These are phyloP conservation scores for Sceloporus tristichus DNA, from an alignment of 2,113 vertebrate species.

Conservation along the genomic window DNA sequence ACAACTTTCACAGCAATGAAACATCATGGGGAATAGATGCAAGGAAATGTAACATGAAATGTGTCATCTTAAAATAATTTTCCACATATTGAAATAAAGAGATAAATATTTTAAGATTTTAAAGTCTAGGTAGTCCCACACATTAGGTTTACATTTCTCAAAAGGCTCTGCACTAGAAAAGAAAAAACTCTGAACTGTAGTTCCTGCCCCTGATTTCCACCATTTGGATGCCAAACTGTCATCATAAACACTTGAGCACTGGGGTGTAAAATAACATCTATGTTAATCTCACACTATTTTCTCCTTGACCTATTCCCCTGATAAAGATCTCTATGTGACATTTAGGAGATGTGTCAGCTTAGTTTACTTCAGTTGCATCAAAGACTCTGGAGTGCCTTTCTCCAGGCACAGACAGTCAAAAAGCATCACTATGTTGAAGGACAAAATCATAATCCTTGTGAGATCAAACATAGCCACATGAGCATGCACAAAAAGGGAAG, in stretches of 20 bases:
- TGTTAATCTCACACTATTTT: conserved; percentile 49
- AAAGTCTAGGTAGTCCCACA: neutral
- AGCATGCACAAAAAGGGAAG: neutral
- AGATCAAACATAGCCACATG: conserved; percentile 20
- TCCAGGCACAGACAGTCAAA: conserved; percentile 40
- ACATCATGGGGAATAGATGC: neutral
- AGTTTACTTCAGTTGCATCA: conserved; percentile 19
- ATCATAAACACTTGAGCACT: conserved; percentile 20
- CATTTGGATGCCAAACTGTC: neutral
- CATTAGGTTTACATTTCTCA: neutral
- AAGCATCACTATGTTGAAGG: conserved; percentile 1
- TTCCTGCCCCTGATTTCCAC: neutral
- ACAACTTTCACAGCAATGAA: neutral
- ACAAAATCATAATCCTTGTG: neutral
- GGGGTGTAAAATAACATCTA: conserved; percentile 49
- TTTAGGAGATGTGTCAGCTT: conserved; percentile 29
- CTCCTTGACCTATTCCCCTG: conserved; percentile 49
- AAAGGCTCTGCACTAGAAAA: neutral
- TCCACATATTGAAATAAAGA: conserved; percentile 1
- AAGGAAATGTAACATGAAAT: neutral
- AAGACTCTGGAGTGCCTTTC: conserved; percentile 23
- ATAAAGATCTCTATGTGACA: conserved; percentile 47
- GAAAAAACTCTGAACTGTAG: conserved; percentile 17
- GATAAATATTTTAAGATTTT: neutral
- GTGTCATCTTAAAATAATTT: neutral